A percentile compares a stretch with the other conserved stretches of the same genome.
phyloP scores from a whole-genome alignment of 2,888 invertebrate species.

The Chymomyza amoena region DNA sequence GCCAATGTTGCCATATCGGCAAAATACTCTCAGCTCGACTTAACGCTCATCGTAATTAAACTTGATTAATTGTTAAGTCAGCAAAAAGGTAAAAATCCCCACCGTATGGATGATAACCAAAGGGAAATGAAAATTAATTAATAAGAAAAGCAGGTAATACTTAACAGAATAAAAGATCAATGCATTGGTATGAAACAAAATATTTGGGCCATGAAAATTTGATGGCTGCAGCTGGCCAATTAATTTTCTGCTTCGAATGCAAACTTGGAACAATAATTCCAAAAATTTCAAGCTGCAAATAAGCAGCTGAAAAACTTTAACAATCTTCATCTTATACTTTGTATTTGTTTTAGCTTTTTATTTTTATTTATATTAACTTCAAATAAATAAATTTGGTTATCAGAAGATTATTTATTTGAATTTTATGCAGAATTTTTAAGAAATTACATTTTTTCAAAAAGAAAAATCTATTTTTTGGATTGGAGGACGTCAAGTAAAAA shows the following conservation, averaged over 20 bases:
- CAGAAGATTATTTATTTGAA: not conserved
- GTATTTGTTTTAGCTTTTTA: slow-evolving; percentile 11
- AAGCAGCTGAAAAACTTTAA: slow-evolving; percentile 51
- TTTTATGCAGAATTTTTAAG: not conserved
- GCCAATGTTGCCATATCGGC: slow-evolving; percentile 42
- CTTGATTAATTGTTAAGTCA: slow-evolving; percentile 74
- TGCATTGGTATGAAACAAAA: slow-evolving; percentile 19
- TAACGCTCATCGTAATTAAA: slow-evolving; percentile 60
- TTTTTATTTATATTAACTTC: slow-evolving; percentile 1
- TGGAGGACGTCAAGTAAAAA: no score
- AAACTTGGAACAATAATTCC: slow-evolving; percentile 2
- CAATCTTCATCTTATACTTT: slow-evolving; percentile 36
- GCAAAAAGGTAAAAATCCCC: slow-evolving; percentile 66
- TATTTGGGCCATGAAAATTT: not conserved
- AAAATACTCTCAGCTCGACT: not conserved
- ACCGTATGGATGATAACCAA: slow-evolving; percentile 64
- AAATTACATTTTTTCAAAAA: no score
- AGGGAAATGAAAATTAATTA: slow-evolving; percentile 65
- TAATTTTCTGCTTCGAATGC: slow-evolving; percentile 17
- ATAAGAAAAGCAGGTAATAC: slow-evolving; percentile 30
- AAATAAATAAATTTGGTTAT: no score
- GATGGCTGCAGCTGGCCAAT: slow-evolving; percentile 48
- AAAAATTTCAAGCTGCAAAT: slow-evolving; percentile 27
- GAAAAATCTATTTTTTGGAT: no score
- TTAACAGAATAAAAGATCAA: slow-evolving; percentile 33